Conservation (phyloP, 2,113 vertebrate species). For the Sapajus apella region DNA sequence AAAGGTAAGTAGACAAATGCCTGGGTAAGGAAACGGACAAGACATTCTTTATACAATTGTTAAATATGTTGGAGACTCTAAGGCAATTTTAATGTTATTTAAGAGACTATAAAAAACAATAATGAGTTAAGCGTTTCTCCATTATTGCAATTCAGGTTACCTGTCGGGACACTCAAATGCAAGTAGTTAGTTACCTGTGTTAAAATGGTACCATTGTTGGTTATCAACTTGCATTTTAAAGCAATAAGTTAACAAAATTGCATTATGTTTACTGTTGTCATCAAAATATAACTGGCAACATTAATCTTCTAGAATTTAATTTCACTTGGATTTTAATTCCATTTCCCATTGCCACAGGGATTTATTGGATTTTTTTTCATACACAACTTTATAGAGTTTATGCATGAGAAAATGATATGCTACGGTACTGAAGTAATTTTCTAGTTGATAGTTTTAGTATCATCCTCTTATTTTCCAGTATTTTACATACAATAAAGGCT, state of each 20-base stretch:
- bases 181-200: slow-evolving; percentile 69
- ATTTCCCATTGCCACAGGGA: slow-evolving; percentile 73
- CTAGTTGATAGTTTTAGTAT: slow-evolving; percentile 78
- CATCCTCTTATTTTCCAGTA: slow-evolving; percentile 74
- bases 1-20: background rate
- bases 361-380: slow-evolving; percentile 74
- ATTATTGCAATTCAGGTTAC: slow-evolving; percentile 65
- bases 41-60: background rate
- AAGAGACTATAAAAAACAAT: slow-evolving; percentile 18
- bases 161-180: slow-evolving; percentile 61
- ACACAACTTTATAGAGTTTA: slow-evolving; percentile 78
- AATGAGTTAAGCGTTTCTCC: slow-evolving; percentile 69
- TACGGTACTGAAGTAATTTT: slow-evolving; percentile 79
- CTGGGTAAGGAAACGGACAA: background rate
- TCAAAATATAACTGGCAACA: slow-evolving; percentile 79
- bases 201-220: slow-evolving; percentile 67
- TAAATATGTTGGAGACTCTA: background rate
- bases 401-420: slow-evolving; percentile 71
- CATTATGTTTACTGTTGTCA: slow-evolving; percentile 81
- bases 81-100: slow-evolving; percentile 30
- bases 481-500: slow-evolving; percentile 70
- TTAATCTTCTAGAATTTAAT: slow-evolving; percentile 83
- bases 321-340: slow-evolving; percentile 82
- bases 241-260: slow-evolving; percentile 77
- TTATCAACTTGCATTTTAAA: slow-evolving; percentile 80